phyloP scores from a whole-genome alignment of 1,140 invertebrate species.

The Drosophila erecta region DNA sequence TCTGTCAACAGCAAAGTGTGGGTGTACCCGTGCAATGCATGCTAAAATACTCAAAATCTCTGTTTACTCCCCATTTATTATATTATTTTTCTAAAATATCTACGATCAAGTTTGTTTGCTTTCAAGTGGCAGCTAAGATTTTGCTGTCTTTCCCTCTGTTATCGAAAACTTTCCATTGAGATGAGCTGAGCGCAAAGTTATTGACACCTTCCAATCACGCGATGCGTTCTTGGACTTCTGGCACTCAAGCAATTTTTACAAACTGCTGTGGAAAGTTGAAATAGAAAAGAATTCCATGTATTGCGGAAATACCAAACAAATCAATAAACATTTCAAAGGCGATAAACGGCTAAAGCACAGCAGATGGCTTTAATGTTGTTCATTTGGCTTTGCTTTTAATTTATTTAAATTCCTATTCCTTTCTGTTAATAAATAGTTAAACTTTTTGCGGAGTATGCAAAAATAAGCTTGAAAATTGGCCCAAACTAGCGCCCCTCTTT shows the following conservation, averaged over 20 bases:
- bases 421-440: background rate
- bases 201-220: background rate
- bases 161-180: no score
- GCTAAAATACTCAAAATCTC: background rate
- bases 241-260: background rate
- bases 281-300: background rate
- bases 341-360: no score
- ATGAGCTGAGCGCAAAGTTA: background rate
- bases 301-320: background rate
- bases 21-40: slow-evolving; percentile 26
- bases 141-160: no score
- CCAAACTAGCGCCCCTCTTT: background rate
- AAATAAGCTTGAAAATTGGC: background rate
- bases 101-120: slow-evolving; percentile 1
- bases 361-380: no score
- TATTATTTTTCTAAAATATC: slow-evolving; percentile 18
- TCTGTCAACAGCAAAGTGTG: slow-evolving; percentile 41
- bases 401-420: background rate
- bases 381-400: background rate
- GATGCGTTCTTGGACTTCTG: no score
- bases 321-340: background rate
- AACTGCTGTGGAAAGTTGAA: background rate
- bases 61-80: slow-evolving; percentile 22
- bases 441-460: background rate
- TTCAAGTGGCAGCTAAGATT: slow-evolving; percentile 1